These are phyloP conservation scores for Magallana ariakensis DNA, from an alignment of 1,140 invertebrate genomes.

Conservation along the genomic window DNA sequence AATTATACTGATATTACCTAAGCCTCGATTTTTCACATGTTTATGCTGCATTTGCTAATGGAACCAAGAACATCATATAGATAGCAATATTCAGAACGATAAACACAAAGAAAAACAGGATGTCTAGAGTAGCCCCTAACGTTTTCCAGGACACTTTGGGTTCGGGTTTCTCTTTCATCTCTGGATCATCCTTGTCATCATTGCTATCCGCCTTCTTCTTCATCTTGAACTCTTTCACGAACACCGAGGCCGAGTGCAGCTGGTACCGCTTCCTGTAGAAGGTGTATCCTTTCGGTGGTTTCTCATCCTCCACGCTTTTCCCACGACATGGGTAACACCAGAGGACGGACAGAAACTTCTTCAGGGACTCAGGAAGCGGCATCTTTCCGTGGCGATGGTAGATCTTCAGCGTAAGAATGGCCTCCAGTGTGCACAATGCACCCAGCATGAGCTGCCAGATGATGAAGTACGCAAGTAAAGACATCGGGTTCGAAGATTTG, in stretches of 20 bases:
- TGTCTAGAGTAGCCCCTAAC: conserved; percentile 47
- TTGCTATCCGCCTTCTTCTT: conserved; percentile 35
- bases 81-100: conserved; percentile 43
- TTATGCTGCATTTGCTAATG: conserved; percentile 42
- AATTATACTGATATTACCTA: no score
- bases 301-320: conserved; percentile 43
- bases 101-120: conserved; percentile 52
- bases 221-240: conserved; percentile 48
- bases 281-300: conserved; percentile 42
- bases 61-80: conserved; percentile 49
- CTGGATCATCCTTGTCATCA: conserved; percentile 10
- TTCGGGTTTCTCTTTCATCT: conserved; percentile 33
- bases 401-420: conserved; percentile 42
- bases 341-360: conserved; percentile 40
- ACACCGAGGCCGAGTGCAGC: conserved; percentile 43
- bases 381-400: conserved; percentile 45
- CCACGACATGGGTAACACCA: conserved; percentile 52
- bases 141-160: conserved; percentile 50
- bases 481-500: conserved; percentile 46
- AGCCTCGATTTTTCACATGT: no score
- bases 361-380: conserved; percentile 19
- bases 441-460: conserved; percentile 47
- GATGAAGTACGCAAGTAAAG: conserved; percentile 38
- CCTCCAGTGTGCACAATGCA: conserved; percentile 21
- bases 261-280: conserved; percentile 44